phyloP scores from a whole-genome alignment of 2,888 invertebrate species.

The Achlya flavicornis region DNA sequence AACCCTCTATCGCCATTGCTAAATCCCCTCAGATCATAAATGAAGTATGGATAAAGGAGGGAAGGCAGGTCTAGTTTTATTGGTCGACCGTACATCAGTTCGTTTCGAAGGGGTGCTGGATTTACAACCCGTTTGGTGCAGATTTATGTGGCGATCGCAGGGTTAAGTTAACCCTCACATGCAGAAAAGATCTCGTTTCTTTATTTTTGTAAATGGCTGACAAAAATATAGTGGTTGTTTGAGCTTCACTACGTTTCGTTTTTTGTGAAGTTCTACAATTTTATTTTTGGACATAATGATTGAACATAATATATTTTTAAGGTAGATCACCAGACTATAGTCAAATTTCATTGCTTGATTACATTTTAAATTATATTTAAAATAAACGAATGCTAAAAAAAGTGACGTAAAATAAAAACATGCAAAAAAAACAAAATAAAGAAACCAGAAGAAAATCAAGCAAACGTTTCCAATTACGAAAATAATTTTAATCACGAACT shows the following conservation, averaged over 20 bases:
- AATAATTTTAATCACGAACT: constrained; percentile 5
- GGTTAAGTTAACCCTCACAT: constrained; percentile 69
- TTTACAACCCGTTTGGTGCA: constrained; percentile 80
- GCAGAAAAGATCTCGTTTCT: constrained; percentile 78
- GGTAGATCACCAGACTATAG: no score
- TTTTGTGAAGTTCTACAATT: not conserved
- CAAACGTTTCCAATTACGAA: constrained; percentile 1
- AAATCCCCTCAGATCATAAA: constrained; percentile 14
- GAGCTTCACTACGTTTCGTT: not conserved
- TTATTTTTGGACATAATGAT: constrained; percentile 7
- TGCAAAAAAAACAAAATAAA: not conserved
- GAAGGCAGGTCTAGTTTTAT: constrained; percentile 39
- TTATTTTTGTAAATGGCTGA: constrained; percentile 75
- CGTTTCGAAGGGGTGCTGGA: constrained; percentile 65
- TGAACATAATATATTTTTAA: no score
- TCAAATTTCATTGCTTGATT: no score
- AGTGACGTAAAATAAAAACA: no score
- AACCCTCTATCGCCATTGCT: constrained; percentile 36
- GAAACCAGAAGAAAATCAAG: not conserved
- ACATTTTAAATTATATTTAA: no score
- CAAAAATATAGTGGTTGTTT: constrained; percentile 63
- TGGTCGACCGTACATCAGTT: constrained; percentile 65
- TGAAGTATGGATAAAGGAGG: constrained; percentile 18
- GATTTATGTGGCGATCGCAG: constrained; percentile 72
- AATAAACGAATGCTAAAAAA: no score